Base-by-base conservation (phyloP, 64 coral and sea anemone species). In the Trachythela sp. region DNA sequence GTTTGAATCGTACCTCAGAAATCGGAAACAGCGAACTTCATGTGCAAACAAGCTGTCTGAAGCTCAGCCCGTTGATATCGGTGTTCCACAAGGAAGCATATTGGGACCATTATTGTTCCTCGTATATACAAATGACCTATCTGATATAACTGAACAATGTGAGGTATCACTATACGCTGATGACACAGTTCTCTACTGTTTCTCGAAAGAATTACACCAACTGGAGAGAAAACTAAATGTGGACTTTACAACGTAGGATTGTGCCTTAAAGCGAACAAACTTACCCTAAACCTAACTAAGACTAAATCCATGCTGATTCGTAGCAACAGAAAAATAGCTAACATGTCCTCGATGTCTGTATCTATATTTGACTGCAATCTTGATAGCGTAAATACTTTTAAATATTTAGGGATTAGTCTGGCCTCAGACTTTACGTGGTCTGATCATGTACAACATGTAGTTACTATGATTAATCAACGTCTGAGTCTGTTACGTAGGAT, bases 131-230 rank as follows among this genome's bases (percentile, higher is more conserved):
- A 86, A 51, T 33, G 40, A 51, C 39, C 15, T 49, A 86, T 33
- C 84, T 17, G 84, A 17, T 86, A 41, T 86, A 26, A 51, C 48
- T 33, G 48, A 86, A 86, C 49, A 48, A n/a, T 86, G 40, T 48
- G 84, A 86, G 4, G 20, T 51, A 37, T 86, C 84, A 70, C 24
- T 70, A 41, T 86, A 86, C 48, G 84, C 42, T 86, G 84, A 86
- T 86, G 84, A 86, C 48, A 51, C 84, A 86, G 84, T 86, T 48
- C 33, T 86, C 40, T 86, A 86, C 34, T 86, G 84, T 33, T 86
- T 86, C 48, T 17, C 84, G 13, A 51, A 86, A 20, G 84, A 86
- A 48, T 41, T 41, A 86, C 18, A 33, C 84, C 40, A 86, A 48
- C 49, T 86, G 49, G 85, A 86, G 83, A 86, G 49, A n/a, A 52